Evolutionary conservation across 35 echinoderm and acorn worm species (phyloP).

Genomic region (Ophiothrix spiculata): DNA sequence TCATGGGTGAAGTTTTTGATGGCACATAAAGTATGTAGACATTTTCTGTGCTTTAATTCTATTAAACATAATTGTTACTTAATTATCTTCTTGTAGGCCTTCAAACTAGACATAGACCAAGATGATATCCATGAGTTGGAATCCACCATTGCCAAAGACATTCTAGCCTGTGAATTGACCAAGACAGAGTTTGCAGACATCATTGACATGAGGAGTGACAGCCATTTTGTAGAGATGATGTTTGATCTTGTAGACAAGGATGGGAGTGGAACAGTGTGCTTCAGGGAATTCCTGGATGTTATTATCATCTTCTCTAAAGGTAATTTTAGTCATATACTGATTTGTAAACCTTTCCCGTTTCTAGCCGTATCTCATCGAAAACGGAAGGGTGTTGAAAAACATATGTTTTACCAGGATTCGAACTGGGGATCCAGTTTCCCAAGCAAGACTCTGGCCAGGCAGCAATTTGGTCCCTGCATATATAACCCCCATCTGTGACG

Average conservation of each 20-base stretch:
- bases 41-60: no score
- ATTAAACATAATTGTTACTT: no score
- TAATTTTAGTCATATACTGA: slow-evolving; percentile 15
- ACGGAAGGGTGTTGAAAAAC: no score
- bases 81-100: slow-evolving; percentile 53
- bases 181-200: slow-evolving; percentile 96
- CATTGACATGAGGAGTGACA: slow-evolving; percentile 78
- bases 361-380: background rate
- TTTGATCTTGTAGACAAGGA: slow-evolving; percentile 98
- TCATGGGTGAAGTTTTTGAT: no score
- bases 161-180: slow-evolving; percentile 87
- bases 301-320: slow-evolving; percentile 96
- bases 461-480: no score
- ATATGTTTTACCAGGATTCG: no score
- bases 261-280: slow-evolving; percentile 76
- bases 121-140: slow-evolving; percentile 47
- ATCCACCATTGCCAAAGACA: slow-evolving; percentile 63
- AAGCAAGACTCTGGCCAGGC: no score
- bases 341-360: background rate
- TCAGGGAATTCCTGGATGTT: slow-evolving; percentile 95
- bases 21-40: no score
- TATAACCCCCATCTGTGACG: no score
- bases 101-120: slow-evolving; percentile 58
- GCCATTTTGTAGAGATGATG: slow-evolving; percentile 92
- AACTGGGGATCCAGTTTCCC: no score